Evolutionary conservation across 2,797 vertebrate genomes (phyloP), one percentile per base, ranked within the genome.

Genomic region (Sphaeramia orbicularis): DNA sequence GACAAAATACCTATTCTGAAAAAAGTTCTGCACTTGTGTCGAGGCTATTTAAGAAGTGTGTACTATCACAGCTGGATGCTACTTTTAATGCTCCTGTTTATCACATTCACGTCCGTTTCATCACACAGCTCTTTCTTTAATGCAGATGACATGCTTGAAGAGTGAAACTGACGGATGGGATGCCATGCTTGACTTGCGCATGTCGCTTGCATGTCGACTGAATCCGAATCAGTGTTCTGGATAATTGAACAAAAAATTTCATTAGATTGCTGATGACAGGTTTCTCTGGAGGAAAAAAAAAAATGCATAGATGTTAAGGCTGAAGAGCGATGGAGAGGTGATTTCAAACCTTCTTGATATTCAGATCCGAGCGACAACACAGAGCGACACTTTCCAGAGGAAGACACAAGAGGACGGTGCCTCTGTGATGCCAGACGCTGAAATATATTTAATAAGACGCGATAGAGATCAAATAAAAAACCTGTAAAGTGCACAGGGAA

Each of bases 381-480:
- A 10, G 49, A 13, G 4, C 54, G 59, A 54, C 38, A 44, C 21
- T n/a, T 59, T 56, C 21, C 36, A 18, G 0, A 7, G 14, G 9
- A 42, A 68, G 24, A 66, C 36, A 41, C 15, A 50, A 10, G 56
- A 59, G 61, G 56, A 71, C 8, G 36, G 12, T 0, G 13, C 64
- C 45, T 38, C 44, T 11, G 10, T 24, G 16, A 49, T 57, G 38
- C 52, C 40, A 19, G 57, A 21, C 73, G 51, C 54, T 54, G 41
- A 74, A 81, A 76, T 64, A 60, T 74, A 78, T 80, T 73, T 81
- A 80, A 82, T 70, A 80, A 56, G 52, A 82, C 63, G 63, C 44
- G 84, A 90, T 77, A 82, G 71, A 71, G 49, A 86, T 83, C 69
- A 86, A 84, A 77, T 76, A 48, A 57, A 81, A 85, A 84, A 30